A percentile compares a stretch with the other conserved stretches of the same genome.
phyloP scores from a whole-genome alignment of 64 coral and sea anemone species.

The Montipora sp. region DNA sequence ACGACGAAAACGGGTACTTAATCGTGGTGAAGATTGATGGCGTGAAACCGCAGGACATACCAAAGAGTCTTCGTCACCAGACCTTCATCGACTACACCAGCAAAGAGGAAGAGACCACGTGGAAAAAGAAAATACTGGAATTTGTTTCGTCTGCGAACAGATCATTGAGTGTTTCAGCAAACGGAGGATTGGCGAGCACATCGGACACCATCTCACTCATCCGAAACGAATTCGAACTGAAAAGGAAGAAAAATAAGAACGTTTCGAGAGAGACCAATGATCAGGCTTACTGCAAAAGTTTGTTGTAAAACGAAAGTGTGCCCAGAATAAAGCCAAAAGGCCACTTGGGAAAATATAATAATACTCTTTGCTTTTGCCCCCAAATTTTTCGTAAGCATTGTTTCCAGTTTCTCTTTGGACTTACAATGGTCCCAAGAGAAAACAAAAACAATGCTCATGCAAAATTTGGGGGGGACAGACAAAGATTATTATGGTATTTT shows the following conservation, averaged over 20 bases:
- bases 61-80: constrained; percentile 10
- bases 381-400: too few relatives aligned
- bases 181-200: not conserved
- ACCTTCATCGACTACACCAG: constrained; percentile 48
- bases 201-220: not conserved
- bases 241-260: not conserved
- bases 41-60: not conserved
- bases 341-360: too few relatives aligned
- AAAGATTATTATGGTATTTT: too few relatives aligned
- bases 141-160: not conserved
- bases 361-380: too few relatives aligned
- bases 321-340: not conserved
- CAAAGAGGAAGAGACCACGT: not conserved
- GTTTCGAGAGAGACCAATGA: not conserved
- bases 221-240: not conserved
- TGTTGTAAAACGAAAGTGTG: not conserved
- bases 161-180: not conserved
- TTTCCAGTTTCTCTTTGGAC: too few relatives aligned
- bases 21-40: constrained; percentile 28
- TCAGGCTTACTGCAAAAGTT: not conserved
- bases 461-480: too few relatives aligned
- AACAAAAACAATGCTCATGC: too few relatives aligned
- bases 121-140: not conserved
- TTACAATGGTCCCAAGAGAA: too few relatives aligned
- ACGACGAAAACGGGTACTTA: not conserved